A percentile compares a stretch with the other conserved stretches of the same genome.
Evolutionary conservation across 2,888 invertebrate genomes (phyloP).

Genomic region (Megaustenia siamemsis): DNA sequence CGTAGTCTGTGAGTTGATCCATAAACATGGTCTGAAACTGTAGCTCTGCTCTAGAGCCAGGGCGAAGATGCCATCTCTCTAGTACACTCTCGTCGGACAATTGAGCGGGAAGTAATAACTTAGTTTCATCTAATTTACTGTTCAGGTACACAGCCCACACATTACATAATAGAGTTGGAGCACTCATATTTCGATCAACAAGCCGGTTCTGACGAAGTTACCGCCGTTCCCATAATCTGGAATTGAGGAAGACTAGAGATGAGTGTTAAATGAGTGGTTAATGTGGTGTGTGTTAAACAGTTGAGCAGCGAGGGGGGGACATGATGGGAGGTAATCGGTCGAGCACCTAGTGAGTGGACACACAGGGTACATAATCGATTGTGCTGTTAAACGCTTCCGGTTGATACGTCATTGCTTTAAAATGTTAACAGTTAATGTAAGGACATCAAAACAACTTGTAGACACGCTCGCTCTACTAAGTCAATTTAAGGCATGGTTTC

Average conservation of each 20-base stretch:
- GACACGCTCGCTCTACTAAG: too few relatives aligned
- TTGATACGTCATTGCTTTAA: too few relatives aligned
- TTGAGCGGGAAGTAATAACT: slow-evolving; percentile 13
- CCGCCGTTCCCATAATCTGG: not conserved
- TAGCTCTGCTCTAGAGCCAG: not conserved
- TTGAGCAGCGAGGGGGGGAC: not conserved
- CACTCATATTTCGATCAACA: not conserved
- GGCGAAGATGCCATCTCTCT: not conserved
- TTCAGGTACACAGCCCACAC: not conserved
- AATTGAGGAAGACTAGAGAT: not conserved
- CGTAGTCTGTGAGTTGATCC: not conserved
- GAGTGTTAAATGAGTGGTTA: not conserved
- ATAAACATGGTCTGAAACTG: not conserved
- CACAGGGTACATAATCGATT: too few relatives aligned
- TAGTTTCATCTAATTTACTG: not conserved
- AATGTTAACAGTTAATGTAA: too few relatives aligned
- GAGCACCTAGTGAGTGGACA: too few relatives aligned
- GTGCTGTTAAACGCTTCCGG: too few relatives aligned
- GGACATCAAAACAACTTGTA: too few relatives aligned
- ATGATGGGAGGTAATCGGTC: too few relatives aligned
- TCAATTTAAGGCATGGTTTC: too few relatives aligned
- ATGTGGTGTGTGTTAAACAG: not conserved
- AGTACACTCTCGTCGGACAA: not conserved
- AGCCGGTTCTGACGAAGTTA: slow-evolving; percentile 1
- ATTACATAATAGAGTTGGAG: not conserved